A percentile compares a stretch with the other conserved stretches of the same genome.
Evolutionary conservation across 2,113 vertebrate species (phyloP).

Genomic region (Burhinus oedicnemus): DNA sequence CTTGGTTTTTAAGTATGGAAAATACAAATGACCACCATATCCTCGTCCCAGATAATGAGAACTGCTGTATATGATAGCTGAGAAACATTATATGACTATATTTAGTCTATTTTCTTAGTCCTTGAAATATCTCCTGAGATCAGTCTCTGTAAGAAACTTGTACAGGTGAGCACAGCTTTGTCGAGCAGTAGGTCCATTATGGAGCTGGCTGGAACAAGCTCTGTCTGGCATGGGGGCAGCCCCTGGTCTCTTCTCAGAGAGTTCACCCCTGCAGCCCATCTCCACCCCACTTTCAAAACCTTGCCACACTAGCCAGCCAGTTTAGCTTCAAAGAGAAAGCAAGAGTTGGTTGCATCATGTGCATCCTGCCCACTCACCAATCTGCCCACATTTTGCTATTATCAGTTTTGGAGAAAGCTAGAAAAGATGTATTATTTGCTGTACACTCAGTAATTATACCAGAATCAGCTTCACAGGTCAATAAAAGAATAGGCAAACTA

Average conservation of each 20-base stretch:
- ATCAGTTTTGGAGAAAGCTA: not conserved
- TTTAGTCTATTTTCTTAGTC: not conserved
- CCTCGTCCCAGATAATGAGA: not conserved
- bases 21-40: not conserved
- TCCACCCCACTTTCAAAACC: not conserved
- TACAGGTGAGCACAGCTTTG: not conserved
- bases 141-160: not conserved
- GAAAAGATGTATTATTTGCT: not conserved
- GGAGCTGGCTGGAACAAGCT: not conserved
- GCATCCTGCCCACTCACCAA: not conserved
- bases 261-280: accelerated
- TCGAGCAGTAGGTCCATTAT: not conserved
- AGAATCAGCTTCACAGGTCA: not conserved
- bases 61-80: not conserved
- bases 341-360: not conserved
- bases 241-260: not conserved
- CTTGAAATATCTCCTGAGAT: not conserved
- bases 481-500: not conserved
- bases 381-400: not conserved
- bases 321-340: not conserved
- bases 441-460: not conserved
- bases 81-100: not conserved
- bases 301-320: not conserved
- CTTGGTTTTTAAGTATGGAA: not conserved
- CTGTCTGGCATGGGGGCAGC: not conserved